phyloP scores from a whole-genome alignment of 2,888 invertebrate genomes.

The Coleophora flavipennella region DNA sequence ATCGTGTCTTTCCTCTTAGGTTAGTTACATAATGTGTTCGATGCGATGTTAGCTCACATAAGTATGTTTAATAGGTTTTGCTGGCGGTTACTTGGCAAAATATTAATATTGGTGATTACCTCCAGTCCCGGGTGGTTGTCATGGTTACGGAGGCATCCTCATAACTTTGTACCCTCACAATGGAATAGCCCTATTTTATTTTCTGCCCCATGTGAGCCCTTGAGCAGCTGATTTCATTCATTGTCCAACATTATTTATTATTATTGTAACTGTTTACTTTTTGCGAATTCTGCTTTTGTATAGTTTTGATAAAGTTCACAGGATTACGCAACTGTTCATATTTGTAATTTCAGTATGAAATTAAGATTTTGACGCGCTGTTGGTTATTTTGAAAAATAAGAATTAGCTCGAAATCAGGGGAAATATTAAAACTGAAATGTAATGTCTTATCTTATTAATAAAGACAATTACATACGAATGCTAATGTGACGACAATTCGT shows the following conservation, averaged over 20 bases:
- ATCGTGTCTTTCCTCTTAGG: slow-evolving; percentile 7
- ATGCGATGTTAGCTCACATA: background rate
- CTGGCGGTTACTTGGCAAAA: slow-evolving; percentile 1
- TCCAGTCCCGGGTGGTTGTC: slow-evolving; percentile 40
- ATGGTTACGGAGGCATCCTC: slow-evolving; percentile 27
- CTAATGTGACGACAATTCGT: no score
- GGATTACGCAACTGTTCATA: no score
- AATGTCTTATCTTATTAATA: no score
- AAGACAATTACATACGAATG: no score
- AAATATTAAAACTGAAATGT: no score
- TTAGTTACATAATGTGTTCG: background rate
- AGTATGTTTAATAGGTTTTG: slow-evolving; percentile 1
- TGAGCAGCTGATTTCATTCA: slow-evolving; percentile 57
- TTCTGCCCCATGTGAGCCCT: slow-evolving; percentile 34
- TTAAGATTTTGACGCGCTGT: no score
- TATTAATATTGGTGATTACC: slow-evolving; percentile 23
- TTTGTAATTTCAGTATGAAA: no score
- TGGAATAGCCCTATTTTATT: slow-evolving; percentile 40
- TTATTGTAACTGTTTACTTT: slow-evolving; percentile 2
- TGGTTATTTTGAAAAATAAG: no score
- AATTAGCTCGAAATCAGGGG: no score
- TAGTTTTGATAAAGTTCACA: slow-evolving; percentile 3
- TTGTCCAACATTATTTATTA: no score
- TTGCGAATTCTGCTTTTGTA: background rate
- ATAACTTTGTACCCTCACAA: slow-evolving; percentile 10